These are phyloP conservation scores for Hormaphis cornu DNA, from an alignment of 1,140 invertebrate genomes.

Conservation along the genomic window DNA sequence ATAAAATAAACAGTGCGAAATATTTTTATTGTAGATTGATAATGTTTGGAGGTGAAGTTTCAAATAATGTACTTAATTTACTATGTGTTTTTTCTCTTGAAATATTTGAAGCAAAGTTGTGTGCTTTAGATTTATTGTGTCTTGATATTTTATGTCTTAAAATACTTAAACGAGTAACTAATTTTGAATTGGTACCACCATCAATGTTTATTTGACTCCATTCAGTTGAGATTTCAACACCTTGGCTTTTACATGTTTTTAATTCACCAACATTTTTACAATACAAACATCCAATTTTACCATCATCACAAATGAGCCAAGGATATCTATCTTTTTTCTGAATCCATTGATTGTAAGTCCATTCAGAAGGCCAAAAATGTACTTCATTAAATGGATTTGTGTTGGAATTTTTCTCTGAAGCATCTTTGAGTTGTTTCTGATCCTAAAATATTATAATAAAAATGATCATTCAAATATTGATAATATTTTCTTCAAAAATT, in stretches of 20 bases:
- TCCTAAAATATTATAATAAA: constrained; percentile 2
- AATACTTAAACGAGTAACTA: background rate
- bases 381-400: background rate
- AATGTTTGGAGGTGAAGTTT: background rate
- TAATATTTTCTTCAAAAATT: no score
- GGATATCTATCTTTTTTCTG: background rate
- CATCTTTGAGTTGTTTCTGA: background rate
- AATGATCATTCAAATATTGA: background rate
- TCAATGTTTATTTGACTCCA: background rate
- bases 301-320: background rate
- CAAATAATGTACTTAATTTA: background rate
- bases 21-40: background rate
- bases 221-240: constrained; percentile 7
- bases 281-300: background rate
- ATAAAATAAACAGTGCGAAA: constrained; percentile 8
- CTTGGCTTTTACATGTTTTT: background rate
- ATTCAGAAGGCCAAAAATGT: constrained; percentile 1
- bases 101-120: background rate
- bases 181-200: background rate
- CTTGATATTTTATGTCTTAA: constrained; percentile 14
- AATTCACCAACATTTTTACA: background rate
- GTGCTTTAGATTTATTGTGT: background rate
- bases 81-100: background rate
- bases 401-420: background rate
- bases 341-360: background rate